These are phyloP conservation scores for Paramuricea clavata DNA, from an alignment of 92 coral and sea anemone species.

Conservation along the genomic window DNA sequence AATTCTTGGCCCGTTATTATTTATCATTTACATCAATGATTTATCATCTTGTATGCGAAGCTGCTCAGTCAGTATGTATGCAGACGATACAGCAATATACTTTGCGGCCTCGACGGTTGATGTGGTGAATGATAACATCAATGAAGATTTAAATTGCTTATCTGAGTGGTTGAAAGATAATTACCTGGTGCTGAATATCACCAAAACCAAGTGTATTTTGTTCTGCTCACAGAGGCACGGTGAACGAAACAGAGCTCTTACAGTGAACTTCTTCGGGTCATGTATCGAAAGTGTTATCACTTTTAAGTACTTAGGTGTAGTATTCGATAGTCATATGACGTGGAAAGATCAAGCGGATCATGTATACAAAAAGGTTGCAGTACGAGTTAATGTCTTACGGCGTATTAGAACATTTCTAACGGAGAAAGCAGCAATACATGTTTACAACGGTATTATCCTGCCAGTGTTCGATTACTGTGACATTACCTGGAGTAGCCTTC, in stretches of 20 bases:
- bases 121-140: constrained; percentile 20
- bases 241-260: constrained; percentile 11
- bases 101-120: constrained; percentile 27
- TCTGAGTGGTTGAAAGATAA: constrained; percentile 45
- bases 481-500: constrained; percentile 17
- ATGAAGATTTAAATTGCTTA: constrained; percentile 44
- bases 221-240: constrained; percentile 8
- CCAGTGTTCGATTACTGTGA: constrained; percentile 26
- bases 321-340: constrained; percentile 1
- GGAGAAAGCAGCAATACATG: constrained; percentile 9
- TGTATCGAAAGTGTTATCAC: background rate
- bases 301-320: background rate
- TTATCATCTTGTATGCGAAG: constrained; percentile 34
- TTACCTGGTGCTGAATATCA: constrained; percentile 37
- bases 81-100: constrained; percentile 47
- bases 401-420: constrained; percentile 32
- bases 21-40: constrained; percentile 41
- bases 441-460: background rate
- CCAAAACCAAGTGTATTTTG: constrained; percentile 41
- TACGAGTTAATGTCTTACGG: constrained; percentile 8
- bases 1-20: constrained; percentile 46
- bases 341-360: constrained; percentile 10
- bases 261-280: background rate
- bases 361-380: constrained; percentile 1
- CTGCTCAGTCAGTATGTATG: constrained; percentile 56